Base-by-base conservation (phyloP, 2,888 invertebrate species). In the Stenolophus ochropezus region DNA sequence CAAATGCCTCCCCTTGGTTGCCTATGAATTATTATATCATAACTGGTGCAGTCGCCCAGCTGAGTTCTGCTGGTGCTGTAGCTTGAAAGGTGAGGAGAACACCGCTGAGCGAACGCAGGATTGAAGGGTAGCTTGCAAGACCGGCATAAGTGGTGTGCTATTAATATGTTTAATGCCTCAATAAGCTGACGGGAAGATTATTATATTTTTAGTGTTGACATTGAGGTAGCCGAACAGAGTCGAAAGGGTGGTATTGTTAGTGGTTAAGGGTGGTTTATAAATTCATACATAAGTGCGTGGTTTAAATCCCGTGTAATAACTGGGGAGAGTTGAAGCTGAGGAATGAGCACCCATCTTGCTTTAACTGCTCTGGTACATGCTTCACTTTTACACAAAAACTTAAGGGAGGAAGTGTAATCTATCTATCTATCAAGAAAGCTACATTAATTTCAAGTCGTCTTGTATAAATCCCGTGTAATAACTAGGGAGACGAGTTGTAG, bases 101-200 rank as follows among this genome's bases (percentile, higher is more conserved):
- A 33, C 76, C n/a, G 11, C 18, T 42, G 77, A 33, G 3, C 11
- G 16, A 53, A 23, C 75, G 76, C 18, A 23, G 27, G 77, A 83
- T 73, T 79, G 82, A 83, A 83, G 71, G 83, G 83, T 82, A 78
- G 82, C 82, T 83, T 84, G 88, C 85, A 83, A 89, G 88, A 89
- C 89, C 89, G 51, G 58, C 86, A 87, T 88, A 89, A 89, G 89
- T 89, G 89, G 87, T 86, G 56, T 86, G 85, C 85, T 86, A 87
- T 88, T 87, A 89, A 88, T 88, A 87, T 86, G 87, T 87, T 88
- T 88, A 87, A 88, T 89, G 88, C 86, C 84, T 86, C 85, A 85
- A 85, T 88, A 80, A 71, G 58, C 47, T 73, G n/a, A 4, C 16
- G 71, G 21, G 73, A 20, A 20, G 73, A 69, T 49, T 73, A 49